These are phyloP conservation scores for Notarius quadriscutis DNA, from an alignment of 2,113 vertebrate genomes.

Conservation along the genomic window DNA sequence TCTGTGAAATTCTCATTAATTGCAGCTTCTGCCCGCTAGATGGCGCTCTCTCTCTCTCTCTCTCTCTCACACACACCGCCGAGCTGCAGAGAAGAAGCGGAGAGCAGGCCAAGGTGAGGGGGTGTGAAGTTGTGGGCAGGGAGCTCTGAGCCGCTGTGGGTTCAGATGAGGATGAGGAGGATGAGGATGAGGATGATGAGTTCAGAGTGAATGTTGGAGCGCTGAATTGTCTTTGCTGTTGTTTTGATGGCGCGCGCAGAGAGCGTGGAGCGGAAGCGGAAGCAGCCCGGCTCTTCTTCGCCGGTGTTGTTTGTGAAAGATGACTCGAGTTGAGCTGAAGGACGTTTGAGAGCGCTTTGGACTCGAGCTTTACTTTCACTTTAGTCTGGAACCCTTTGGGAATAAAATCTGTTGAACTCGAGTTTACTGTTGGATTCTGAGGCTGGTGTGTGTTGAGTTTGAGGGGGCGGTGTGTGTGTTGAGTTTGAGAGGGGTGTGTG, in stretches of 20 bases:
- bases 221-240: background rate
- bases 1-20: background rate
- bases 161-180: too few species aligned
- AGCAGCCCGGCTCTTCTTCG: background rate
- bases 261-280: background rate
- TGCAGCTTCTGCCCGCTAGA: background rate
- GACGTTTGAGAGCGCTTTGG: background rate
- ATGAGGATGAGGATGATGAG: too few species aligned
- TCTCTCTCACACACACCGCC: background rate
- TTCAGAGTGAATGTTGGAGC: too few species aligned
- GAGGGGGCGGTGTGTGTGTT: too few species aligned
- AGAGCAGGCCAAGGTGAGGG: conserved; percentile 56
- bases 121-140: conserved; percentile 11
- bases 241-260: background rate
- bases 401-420: background rate
- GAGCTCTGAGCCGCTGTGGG: background rate
- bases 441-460: too few species aligned
- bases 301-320: background rate
- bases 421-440: background rate
- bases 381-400: too few species aligned
- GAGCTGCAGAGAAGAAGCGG: conserved; percentile 23
- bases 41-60: too few species aligned
- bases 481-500: too few species aligned
- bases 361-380: background rate
- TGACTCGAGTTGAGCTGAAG: background rate